Evolutionary conservation across 2,113 vertebrate genomes (phyloP).

Genomic region (Geococcyx californianus): DNA sequence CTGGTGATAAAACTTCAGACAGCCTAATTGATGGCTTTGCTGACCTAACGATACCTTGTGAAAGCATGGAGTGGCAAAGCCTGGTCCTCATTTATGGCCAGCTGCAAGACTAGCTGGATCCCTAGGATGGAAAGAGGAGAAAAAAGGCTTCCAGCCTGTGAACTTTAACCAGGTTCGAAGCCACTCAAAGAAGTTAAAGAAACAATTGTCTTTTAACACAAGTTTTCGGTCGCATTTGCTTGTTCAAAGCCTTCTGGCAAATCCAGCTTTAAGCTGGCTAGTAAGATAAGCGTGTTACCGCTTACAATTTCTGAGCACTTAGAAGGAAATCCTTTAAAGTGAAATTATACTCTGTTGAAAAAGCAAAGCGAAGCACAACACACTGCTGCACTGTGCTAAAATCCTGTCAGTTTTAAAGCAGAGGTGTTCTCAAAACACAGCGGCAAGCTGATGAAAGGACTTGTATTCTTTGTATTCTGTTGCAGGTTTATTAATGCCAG

Average conservation of each 20-base stretch:
- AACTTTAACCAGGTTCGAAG: conserved; percentile 78
- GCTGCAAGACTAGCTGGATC: conserved; percentile 88
- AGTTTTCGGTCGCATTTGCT: conserved; percentile 3
- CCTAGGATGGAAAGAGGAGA: conserved; percentile 67
- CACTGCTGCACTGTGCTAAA: background rate
- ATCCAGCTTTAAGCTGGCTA: conserved; percentile 14
- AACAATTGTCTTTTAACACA: conserved; percentile 35
- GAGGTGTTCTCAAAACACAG: conserved; percentile 37
- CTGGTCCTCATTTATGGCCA: conserved; percentile 98
- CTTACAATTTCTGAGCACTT: conserved; percentile 11
- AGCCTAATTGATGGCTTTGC: conserved; percentile 99
- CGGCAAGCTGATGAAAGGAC: conserved; percentile 55
- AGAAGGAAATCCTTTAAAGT: conserved; percentile 47
- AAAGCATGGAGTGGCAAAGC: conserved; percentile 88
- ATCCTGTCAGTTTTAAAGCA: background rate
- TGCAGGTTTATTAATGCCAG: conserved; percentile 99
- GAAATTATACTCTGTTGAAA: conserved; percentile 23
- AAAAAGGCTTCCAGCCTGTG: conserved; percentile 73
- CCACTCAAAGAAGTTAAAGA: conserved; percentile 62
- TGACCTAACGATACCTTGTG: conserved; percentile 99
- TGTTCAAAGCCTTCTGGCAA: conserved; percentile 35
- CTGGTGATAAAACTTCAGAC: conserved; percentile 99
- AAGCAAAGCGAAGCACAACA: background rate
- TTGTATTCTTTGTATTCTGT: conserved; percentile 76
- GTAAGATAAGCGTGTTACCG: background rate